Base-by-base conservation (phyloP, 2,797 vertebrate species). In the Eremophila alpestris region DNA sequence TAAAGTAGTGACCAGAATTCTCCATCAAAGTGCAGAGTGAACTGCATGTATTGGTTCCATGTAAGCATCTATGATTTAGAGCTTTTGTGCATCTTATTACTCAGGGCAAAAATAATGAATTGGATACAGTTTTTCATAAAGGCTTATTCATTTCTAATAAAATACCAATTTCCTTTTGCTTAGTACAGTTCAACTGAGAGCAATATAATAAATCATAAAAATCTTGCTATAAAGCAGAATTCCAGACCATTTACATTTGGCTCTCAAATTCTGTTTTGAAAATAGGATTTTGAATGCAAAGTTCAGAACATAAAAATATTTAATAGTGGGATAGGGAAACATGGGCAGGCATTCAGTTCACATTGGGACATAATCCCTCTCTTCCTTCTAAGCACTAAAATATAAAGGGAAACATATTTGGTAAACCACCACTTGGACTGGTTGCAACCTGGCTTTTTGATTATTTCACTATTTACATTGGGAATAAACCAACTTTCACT, bases 401-500 rank as follows among this genome's bases (percentile, higher is more conserved):
- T 19, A 70, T 94, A 93, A 93, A 93, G 76, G 41, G 51, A 95
- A 96, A 90, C 49, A 59, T 93, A 96, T 90, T 93, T 96, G 89
- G 90, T 94, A 95, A 96, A 94, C 79, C 90, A 95, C 76, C 78
- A 82, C 55, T 94, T 89, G 89, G 93, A 79, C 63, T 85, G 29
- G 43, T 65, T 94, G 88, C 80, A 95, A 79, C 52, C 91, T 95
- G 90, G 75, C 63, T 94, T 95, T 95, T 95, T 94, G 85, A 94
- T 94, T 94, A 93, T 89, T 92, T 78, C 63, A 82, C 73, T 95
- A 51, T 95, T 95, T 93, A 89, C 46, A 56, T 79, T 93, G 89
- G 94, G 86, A 93, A 87, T 52, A 92, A 83, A 95, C 79, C 95
- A 94, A 69, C 58, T 86, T 82, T 80, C 81, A 80, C 30, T 94